These are phyloP conservation scores for Semicossyphus pulcher DNA, from an alignment of 2,113 vertebrate genomes.

Conservation along the genomic window DNA sequence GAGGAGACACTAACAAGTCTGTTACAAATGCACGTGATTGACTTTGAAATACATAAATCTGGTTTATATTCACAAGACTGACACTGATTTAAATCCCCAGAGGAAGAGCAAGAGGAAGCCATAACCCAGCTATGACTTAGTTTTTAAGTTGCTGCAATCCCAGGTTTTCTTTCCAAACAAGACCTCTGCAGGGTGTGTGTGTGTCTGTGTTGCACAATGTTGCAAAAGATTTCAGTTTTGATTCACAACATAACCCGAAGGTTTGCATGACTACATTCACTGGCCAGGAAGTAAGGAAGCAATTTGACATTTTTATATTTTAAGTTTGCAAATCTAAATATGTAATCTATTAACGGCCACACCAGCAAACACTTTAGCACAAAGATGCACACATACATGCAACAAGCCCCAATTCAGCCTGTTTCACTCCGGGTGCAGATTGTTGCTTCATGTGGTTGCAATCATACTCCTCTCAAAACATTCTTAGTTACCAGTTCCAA, in stretches of 20 bases:
- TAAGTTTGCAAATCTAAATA: constrained; percentile 11
- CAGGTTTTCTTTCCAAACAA: neutral
- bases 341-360: neutral
- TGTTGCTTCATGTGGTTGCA: constrained; percentile 78
- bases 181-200: constrained; percentile 7
- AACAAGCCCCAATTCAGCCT: constrained; percentile 23
- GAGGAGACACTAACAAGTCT: constrained; percentile 41
- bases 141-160: neutral
- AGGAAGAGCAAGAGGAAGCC: neutral
- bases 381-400: constrained; percentile 23
- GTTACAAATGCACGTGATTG: constrained; percentile 43
- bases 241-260: neutral
- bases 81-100: constrained; percentile 3
- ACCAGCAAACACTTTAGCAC: constrained; percentile 1
- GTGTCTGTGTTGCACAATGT: neutral
- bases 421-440: constrained; percentile 51
- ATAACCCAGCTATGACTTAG: neutral
- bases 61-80: constrained; percentile 10
- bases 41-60: constrained; percentile 60
- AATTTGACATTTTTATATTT: neutral
- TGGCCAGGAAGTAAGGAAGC: neutral
- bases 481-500: constrained; percentile 69
- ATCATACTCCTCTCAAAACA: constrained; percentile 74
- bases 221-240: neutral
- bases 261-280: neutral